These are phyloP conservation scores for Catalaphyllia jardinei DNA, from an alignment of 64 coral and sea anemone species.

Conservation along the genomic window DNA sequence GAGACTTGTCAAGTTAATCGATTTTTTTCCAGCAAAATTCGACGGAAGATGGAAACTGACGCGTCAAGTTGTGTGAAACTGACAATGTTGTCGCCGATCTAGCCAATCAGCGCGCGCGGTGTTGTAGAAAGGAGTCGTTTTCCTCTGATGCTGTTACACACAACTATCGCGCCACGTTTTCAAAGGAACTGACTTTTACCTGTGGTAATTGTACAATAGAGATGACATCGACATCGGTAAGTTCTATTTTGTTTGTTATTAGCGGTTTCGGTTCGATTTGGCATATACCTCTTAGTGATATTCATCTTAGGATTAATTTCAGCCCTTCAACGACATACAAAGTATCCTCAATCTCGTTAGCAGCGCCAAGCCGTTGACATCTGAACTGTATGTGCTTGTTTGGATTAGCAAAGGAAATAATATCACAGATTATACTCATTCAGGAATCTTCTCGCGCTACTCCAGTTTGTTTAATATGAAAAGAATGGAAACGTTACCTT, in stretches of 20 bases:
- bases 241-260: too few species aligned
- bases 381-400: neutral
- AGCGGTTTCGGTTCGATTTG: too few species aligned
- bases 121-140: neutral
- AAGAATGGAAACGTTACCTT: neutral
- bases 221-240: too few species aligned
- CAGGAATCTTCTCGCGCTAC: neutral
- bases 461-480: neutral
- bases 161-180: neutral
- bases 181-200: too few species aligned
- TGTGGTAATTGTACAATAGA: too few species aligned
- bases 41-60: neutral
- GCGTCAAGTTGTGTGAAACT: neutral
- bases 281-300: too few species aligned
- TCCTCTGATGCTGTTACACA: neutral
- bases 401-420: conserved; percentile 4
- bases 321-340: too few species aligned
- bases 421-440: neutral
- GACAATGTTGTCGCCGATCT: neutral
- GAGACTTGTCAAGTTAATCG: too few species aligned
- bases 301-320: too few species aligned
- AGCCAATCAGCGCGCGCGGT: neutral
- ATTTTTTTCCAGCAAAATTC: neutral
- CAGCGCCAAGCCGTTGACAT: neutral
- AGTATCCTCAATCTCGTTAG: neutral